Conservation (phyloP, 2,888 invertebrate genomes). For the Platerodrilus igneus region DNA sequence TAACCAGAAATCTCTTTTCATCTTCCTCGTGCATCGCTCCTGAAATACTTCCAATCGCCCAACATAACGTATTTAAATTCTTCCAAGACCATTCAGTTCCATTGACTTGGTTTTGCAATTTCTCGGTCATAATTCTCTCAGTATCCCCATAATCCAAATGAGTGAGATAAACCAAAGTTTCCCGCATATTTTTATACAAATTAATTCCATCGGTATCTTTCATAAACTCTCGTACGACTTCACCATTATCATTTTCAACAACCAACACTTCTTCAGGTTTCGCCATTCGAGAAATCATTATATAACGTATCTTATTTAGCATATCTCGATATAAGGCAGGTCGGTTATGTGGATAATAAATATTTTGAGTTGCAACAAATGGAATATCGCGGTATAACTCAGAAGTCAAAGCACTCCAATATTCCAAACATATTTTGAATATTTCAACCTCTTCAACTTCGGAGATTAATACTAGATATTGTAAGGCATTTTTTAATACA, state of each 20-base stretch:
- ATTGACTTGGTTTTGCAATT: constrained; percentile 96
- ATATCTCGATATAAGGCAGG: constrained; percentile 75
- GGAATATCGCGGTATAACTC: constrained; percentile 89
- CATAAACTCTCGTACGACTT: constrained; percentile 99
- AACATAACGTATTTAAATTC: constrained; percentile 97
- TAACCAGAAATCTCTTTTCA: constrained; percentile 97
- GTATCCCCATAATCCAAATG: constrained; percentile 98
- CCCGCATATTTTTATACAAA: constrained; percentile 98
- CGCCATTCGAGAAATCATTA: constrained; percentile 99
- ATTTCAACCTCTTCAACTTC: constrained; percentile 99
- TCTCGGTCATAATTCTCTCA: constrained; percentile 98
- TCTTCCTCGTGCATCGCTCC: constrained; percentile 99
- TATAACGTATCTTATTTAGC: constrained; percentile 83
- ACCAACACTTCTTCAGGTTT: constrained; percentile 99
- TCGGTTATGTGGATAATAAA: constrained; percentile 47
- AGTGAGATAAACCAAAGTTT: constrained; percentile 94
- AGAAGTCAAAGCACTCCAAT: constrained; percentile 92
- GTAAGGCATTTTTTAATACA: constrained; percentile 75
- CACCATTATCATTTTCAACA: constrained; percentile 99
- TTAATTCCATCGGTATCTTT: constrained; percentile 99
- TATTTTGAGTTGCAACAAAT: constrained; percentile 37
- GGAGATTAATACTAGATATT: constrained; percentile 86
- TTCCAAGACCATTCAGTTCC: constrained; percentile 99
- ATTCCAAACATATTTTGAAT: constrained; percentile 98
- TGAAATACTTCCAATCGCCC: constrained; percentile 96